phyloP scores from a whole-genome alignment of 53 echinoderm and acorn worm species.

The Antedon mediterranea region DNA sequence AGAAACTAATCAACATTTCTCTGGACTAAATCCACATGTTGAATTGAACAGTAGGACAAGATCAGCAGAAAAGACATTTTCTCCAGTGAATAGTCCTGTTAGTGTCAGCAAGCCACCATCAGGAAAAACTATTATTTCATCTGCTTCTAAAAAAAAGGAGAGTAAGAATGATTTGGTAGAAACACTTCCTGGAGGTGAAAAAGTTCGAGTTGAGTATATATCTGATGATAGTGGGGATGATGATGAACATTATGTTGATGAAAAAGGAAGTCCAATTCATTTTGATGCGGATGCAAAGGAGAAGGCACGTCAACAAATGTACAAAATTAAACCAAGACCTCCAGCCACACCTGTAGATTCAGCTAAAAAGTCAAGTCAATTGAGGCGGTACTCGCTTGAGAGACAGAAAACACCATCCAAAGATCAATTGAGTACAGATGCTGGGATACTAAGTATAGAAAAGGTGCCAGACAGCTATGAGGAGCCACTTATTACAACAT shows the following conservation, averaged over 20 bases:
- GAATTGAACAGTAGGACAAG: background rate
- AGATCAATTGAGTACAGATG: slow-evolving; percentile 2
- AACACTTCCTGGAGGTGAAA: background rate
- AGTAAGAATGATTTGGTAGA: background rate
- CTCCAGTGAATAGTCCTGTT: background rate
- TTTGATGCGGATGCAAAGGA: slow-evolving; percentile 34
- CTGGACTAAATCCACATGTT: no score
- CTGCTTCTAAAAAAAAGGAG: background rate
- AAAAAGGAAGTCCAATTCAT: slow-evolving; percentile 82
- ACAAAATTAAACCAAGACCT: slow-evolving; percentile 69
- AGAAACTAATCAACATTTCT: background rate
- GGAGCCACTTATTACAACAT: background rate
- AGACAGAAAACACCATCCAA: background rate
- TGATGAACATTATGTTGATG: slow-evolving; percentile 88
- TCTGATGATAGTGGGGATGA: slow-evolving; percentile 84
- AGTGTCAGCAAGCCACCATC: background rate
- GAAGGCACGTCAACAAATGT: slow-evolving; percentile 25
- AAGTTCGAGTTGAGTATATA: background rate
- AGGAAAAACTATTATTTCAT: background rate
- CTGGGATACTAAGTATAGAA: background rate
- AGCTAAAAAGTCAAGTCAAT: background rate
- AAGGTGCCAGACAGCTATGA: background rate
- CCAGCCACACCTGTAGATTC: slow-evolving; percentile 5
- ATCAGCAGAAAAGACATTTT: background rate
- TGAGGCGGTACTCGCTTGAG: background rate